Evolutionary conservation across 2,888 invertebrate genomes (phyloP).

Genomic region (Micoletzkya japonica): DNA sequence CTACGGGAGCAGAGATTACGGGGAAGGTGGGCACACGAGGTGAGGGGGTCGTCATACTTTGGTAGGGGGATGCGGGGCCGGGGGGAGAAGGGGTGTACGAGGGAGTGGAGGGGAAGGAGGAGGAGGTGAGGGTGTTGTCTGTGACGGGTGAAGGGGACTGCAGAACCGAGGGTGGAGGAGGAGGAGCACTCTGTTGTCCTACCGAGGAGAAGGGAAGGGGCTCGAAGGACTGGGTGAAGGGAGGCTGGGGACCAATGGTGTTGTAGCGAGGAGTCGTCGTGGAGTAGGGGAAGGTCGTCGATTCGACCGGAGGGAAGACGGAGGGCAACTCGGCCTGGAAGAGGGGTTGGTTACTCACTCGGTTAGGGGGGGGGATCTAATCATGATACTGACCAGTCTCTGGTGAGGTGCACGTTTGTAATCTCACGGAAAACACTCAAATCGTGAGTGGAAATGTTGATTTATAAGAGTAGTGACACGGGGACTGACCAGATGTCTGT

Average conservation of each 20-base stretch:
- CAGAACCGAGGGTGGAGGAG: neutral
- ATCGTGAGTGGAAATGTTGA: neutral
- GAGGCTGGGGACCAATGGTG: constrained; percentile 3
- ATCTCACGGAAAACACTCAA: no score
- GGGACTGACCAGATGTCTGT: no score
- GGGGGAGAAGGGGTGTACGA: constrained; percentile 2
- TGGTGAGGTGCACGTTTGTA: no score
- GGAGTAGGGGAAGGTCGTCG: constrained; percentile 25
- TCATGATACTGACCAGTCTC: neutral
- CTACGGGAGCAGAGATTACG: neutral
- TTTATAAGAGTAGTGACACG: no score
- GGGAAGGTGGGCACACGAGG: neutral
- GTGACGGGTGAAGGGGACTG: neutral
- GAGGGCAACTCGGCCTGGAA: no score
- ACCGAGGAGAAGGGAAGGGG: neutral
- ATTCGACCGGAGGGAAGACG: neutral
- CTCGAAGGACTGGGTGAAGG: constrained; percentile 10
- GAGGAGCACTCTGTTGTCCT: neutral
- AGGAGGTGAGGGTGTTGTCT: constrained; percentile 1
- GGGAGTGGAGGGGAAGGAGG: neutral
- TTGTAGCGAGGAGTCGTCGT: constrained; percentile 22
- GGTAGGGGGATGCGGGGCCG: neutral
- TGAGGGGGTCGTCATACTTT: neutral
- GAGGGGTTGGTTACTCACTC: no score
- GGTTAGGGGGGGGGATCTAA: constrained; percentile 5